Evolutionary conservation across 2,888 invertebrate genomes (phyloP).

Genomic region (Hypomecis punctinalis): DNA sequence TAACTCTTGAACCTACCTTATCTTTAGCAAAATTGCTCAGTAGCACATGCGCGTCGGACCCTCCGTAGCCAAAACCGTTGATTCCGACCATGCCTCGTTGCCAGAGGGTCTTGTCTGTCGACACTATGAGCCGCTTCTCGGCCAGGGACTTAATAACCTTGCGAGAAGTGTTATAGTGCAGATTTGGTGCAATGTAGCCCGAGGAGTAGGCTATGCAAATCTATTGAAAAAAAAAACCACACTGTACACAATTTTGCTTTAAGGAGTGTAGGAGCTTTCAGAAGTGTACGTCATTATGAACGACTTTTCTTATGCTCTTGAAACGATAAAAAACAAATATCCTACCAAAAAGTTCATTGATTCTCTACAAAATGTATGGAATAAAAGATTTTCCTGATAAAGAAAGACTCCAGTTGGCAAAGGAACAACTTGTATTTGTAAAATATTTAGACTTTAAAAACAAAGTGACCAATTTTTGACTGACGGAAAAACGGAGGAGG

Average conservation of each 20-base stretch:
- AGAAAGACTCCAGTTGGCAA: too few species aligned
- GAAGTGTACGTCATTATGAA: too few species aligned
- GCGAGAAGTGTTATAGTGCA: slow-evolving; percentile 89
- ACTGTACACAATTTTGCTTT: too few species aligned
- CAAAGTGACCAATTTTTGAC: too few species aligned
- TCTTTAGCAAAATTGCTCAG: slow-evolving; percentile 85
- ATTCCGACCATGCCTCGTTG: slow-evolving; percentile 91
- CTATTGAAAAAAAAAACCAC: slow-evolving; percentile 56
- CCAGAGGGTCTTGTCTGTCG: slow-evolving; percentile 89
- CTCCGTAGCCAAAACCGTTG: slow-evolving; percentile 97
- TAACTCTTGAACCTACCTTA: slow-evolving; percentile 79
- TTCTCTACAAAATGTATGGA: too few species aligned
- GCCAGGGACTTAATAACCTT: slow-evolving; percentile 85
- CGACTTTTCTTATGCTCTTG: too few species aligned
- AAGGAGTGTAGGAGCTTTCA: background rate
- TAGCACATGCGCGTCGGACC: slow-evolving; percentile 91
- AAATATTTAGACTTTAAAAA: too few species aligned
- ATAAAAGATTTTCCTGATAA: too few species aligned
- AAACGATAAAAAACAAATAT: too few species aligned
- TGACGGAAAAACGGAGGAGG: too few species aligned
- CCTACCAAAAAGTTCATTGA: too few species aligned
- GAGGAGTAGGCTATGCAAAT: slow-evolving; percentile 92
- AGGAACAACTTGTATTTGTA: too few species aligned
- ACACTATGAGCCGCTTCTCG: slow-evolving; percentile 88
- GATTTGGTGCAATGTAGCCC: slow-evolving; percentile 92